Percentiles rank a stretch among this genome's conserved stretches.
These are phyloP conservation scores for Drosophila biarmipes DNA, from an alignment of 1,140 invertebrate species.

Conservation along the genomic window DNA sequence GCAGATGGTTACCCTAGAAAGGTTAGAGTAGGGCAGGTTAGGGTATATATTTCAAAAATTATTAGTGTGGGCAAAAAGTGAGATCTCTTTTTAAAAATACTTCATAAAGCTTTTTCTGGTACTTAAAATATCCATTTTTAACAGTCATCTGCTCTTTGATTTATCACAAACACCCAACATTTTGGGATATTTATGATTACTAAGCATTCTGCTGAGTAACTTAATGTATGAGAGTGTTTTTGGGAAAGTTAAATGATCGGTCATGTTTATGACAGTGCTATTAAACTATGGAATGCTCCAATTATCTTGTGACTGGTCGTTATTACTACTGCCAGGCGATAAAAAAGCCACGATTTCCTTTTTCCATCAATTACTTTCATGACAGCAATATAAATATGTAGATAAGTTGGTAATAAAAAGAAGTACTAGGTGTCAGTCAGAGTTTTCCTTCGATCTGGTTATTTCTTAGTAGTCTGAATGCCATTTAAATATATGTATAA, in stretches of 20 bases:
- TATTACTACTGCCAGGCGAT: conserved; percentile 1
- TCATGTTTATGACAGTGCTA: conserved; percentile 2
- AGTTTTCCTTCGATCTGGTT: too few species aligned
- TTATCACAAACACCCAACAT: background rate
- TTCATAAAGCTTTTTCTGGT: too few species aligned
- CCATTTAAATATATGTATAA: too few species aligned
- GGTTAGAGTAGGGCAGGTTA: background rate
- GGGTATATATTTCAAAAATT: too few species aligned
- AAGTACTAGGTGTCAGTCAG: too few species aligned
- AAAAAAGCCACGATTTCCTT: conserved; percentile 11
- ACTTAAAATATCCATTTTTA: background rate
- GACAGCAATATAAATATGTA: background rate
- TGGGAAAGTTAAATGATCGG: conserved; percentile 3
- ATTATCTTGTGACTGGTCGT: background rate
- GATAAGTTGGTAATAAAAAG: background rate
- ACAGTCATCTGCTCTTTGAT: background rate
- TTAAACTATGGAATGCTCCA: background rate
- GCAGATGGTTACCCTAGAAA: conserved; percentile 35
- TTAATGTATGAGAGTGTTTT: conserved; percentile 14
- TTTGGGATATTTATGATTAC: background rate
- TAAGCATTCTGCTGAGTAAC: background rate
- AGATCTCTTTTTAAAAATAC: background rate
- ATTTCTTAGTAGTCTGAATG: too few species aligned
- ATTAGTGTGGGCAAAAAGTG: too few species aligned
- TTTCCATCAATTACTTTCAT: background rate